Evolutionary conservation across 2,888 invertebrate genomes (phyloP).

Genomic region (Dascillus cervinus): DNA sequence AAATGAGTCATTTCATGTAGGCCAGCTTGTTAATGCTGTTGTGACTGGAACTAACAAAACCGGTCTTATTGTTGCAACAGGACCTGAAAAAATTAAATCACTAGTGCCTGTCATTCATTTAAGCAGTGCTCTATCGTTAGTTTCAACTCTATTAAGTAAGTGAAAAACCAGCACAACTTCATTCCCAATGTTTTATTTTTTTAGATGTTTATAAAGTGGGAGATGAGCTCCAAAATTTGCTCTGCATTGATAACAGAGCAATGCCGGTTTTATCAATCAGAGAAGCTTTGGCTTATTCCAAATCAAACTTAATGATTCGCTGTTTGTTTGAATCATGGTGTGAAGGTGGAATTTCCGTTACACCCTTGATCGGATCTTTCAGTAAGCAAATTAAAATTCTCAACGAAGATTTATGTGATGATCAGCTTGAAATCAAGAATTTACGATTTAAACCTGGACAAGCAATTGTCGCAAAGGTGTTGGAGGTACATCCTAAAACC

Average conservation of each 20-base stretch:
- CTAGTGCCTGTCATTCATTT: slow-evolving; percentile 38
- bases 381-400: no score
- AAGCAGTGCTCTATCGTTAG: slow-evolving; percentile 35
- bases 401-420: no score
- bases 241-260: slow-evolving; percentile 25
- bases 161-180: no score
- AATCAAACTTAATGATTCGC: slow-evolving; percentile 23
- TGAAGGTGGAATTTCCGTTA: slow-evolving; percentile 25
- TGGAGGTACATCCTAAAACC: slow-evolving; percentile 16
- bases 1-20: slow-evolving; percentile 37
- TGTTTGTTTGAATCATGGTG: slow-evolving; percentile 25
- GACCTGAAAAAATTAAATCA: slow-evolving; percentile 22
- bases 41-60: slow-evolving; percentile 17
- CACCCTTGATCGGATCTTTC: not conserved
- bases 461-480: slow-evolving; percentile 26
- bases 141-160: slow-evolving; percentile 30
- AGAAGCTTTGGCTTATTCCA: slow-evolving; percentile 23
- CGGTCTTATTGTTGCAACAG: not conserved
- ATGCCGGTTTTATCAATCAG: slow-evolving; percentile 27
- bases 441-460: slow-evolving; percentile 25
- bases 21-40: slow-evolving; percentile 38
- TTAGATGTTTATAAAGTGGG: slow-evolving; percentile 27
- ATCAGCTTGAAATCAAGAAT: no score
- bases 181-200: slow-evolving; percentile 10
- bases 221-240: slow-evolving; percentile 26